Base-by-base conservation (phyloP, 2,797 vertebrate genomes). In the Pachyuromys duprasi region DNA sequence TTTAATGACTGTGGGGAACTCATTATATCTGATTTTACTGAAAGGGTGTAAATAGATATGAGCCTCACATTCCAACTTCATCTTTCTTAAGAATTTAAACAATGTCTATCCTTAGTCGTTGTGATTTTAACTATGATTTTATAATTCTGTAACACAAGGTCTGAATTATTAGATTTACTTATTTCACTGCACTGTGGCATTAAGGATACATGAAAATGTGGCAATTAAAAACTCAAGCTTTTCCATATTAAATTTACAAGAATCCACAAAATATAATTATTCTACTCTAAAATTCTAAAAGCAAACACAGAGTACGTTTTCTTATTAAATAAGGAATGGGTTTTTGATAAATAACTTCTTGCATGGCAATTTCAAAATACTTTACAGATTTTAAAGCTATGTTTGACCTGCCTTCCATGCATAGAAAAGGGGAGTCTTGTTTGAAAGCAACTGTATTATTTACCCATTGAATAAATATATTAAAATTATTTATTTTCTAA, bases 1-100 rank as follows among this genome's bases (percentile, higher is more conserved):
- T 95, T 98, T 97, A 96, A 97, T 98, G 98, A 98, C 97, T 89
- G 93, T 26, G 95, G 97, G 97, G 96, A 98, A 93, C 96, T 94
- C 97, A 97, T 98, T 97, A 98, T 14, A n/a, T 95, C 90, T 96
- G 97, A 92, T 86, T 97, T 97, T 95, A 94, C 87, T 74, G 82
- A 97, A 91, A 86, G 67, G 57, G 55, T 90, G 72, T 86, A 96
- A 97, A 95, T 93, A 93, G 96, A 96, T 97, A 97, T 0, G 26
- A 97, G 81, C 76, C 93, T 98, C 76, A 63, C 97, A 95, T 94
- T 95, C 57, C 11, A 70, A 97, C 97, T 95, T 96, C 95, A 88
- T 95, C 95, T 98, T 96, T 96, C 83, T 93, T 95, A 96, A 96
- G 82, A 65, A 15, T 89, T 94, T 92, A 86, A 94, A 96, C 90